Percentiles rank a stretch among this genome's conserved stretches.
Conservation (phyloP, 2,797 vertebrate genomes). For the Erpetoichthys calabaricus region DNA sequence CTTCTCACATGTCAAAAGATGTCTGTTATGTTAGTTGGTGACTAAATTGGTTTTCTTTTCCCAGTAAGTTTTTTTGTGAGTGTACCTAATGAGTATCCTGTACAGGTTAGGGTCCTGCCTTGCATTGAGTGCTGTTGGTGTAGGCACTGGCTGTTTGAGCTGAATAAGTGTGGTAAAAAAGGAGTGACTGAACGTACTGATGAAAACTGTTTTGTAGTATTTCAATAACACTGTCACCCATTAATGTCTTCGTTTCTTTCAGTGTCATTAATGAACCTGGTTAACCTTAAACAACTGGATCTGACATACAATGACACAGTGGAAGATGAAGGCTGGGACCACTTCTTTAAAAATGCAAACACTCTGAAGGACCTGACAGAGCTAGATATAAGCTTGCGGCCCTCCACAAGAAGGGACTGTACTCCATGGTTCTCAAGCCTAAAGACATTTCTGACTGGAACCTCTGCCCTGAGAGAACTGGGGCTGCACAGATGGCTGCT, state of each 20-base stretch:
- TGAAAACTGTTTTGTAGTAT: no score
- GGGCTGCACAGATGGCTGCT: constrained; percentile 57
- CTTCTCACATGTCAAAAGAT: no score
- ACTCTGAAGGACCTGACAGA: constrained; percentile 48
- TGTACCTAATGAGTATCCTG: no score
- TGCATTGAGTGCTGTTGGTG: no score
- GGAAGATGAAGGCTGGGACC: constrained; percentile 48
- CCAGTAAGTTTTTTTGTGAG: no score
- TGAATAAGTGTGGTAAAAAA: no score
- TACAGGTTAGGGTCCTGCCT: no score
- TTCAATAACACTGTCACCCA: no score
- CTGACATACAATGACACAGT: constrained; percentile 65
- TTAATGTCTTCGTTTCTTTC: not conserved
- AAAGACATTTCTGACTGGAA: constrained; percentile 40
- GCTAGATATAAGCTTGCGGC: constrained; percentile 64
- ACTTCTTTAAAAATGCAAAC: constrained; percentile 41
- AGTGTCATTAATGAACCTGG: constrained; percentile 23
- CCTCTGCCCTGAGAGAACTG: constrained; percentile 48
- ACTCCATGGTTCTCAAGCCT: constrained; percentile 56
- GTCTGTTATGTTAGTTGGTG: no score
- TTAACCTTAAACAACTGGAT: constrained; percentile 50
- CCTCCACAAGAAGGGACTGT: constrained; percentile 30
- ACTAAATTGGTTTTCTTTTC: no score
- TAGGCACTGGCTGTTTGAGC: no score
- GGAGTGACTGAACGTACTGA: no score